These are phyloP conservation scores for Platichthys flesus DNA, from an alignment of 2,113 vertebrate genomes.

Conservation along the genomic window DNA sequence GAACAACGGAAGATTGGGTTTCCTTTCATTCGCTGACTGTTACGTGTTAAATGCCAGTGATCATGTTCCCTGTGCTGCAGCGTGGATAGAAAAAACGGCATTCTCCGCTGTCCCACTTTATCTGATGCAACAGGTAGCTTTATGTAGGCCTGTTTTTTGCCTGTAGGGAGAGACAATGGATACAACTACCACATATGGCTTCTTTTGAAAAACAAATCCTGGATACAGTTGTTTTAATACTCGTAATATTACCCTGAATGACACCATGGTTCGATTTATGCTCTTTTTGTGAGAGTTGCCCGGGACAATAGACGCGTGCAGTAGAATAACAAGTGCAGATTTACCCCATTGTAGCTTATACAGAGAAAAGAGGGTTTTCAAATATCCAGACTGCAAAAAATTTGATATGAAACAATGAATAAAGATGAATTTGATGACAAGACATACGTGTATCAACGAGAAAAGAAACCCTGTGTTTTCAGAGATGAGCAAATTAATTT, in stretches of 20 bases:
- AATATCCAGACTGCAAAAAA: slow-evolving; percentile 5
- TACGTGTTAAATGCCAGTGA: slow-evolving; percentile 47
- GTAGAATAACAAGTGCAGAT: slow-evolving; percentile 28
- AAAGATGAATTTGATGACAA: slow-evolving; percentile 20
- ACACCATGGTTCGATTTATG: slow-evolving; percentile 6
- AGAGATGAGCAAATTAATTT: slow-evolving; percentile 34
- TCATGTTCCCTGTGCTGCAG: slow-evolving; percentile 25
- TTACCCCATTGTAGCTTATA: slow-evolving; percentile 32
- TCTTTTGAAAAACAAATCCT: slow-evolving; percentile 1
- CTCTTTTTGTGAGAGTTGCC: slow-evolving; percentile 12
- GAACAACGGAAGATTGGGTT: neutral
- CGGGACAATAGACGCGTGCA: slow-evolving; percentile 5
- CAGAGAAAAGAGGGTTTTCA: slow-evolving; percentile 5
- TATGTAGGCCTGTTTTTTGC: neutral
- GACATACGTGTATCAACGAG: slow-evolving; percentile 19
- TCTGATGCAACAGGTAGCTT: slow-evolving; percentile 2
- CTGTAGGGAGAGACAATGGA: neutral
- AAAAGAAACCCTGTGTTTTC: slow-evolving; percentile 34
- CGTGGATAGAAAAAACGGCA: slow-evolving; percentile 5
- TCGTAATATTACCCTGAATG: slow-evolving; percentile 48
- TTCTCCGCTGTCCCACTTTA: slow-evolving; percentile 1
- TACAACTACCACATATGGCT: slow-evolving; percentile 2
- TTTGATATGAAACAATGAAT: slow-evolving; percentile 9
- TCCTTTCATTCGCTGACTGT: neutral
- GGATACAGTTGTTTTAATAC: slow-evolving; percentile 5